Evolutionary conservation across 2,888 invertebrate species (phyloP).

Genomic region (Rambutsinella grinnellia): DNA sequence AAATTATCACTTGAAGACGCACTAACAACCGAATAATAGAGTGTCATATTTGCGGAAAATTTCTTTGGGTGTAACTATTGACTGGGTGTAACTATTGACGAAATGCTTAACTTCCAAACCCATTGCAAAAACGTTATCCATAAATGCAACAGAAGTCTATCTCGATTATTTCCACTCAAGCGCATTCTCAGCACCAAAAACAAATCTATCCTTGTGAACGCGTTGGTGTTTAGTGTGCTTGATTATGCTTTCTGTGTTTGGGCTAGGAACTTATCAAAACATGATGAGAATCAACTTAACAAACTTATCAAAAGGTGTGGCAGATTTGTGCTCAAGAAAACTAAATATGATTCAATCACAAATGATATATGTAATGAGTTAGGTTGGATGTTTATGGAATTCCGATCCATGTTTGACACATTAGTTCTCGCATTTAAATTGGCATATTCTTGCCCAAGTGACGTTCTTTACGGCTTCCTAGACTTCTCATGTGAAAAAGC

Average conservation of each 20-base stretch:
- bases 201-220: background rate
- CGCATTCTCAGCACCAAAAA: background rate
- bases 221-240: background rate
- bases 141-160: background rate
- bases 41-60: too few species aligned
- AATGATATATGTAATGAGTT: background rate
- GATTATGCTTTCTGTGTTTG: background rate
- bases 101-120: background rate
- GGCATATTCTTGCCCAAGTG: too few species aligned
- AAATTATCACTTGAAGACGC: too few species aligned
- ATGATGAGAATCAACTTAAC: background rate
- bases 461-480: too few species aligned
- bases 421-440: too few species aligned
- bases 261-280: background rate
- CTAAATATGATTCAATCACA: background rate
- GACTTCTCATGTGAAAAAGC: too few species aligned
- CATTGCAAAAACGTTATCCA: background rate
- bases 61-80: too few species aligned
- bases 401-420: background rate
- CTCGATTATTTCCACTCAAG: background rate
- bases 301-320: background rate
- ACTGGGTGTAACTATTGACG: constrained; percentile 18
- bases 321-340: background rate
- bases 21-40: too few species aligned
- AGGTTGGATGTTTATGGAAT: background rate